phyloP scores from a whole-genome alignment of 2,113 vertebrate species.

The Speoplatyrhinus poulsoni region DNA sequence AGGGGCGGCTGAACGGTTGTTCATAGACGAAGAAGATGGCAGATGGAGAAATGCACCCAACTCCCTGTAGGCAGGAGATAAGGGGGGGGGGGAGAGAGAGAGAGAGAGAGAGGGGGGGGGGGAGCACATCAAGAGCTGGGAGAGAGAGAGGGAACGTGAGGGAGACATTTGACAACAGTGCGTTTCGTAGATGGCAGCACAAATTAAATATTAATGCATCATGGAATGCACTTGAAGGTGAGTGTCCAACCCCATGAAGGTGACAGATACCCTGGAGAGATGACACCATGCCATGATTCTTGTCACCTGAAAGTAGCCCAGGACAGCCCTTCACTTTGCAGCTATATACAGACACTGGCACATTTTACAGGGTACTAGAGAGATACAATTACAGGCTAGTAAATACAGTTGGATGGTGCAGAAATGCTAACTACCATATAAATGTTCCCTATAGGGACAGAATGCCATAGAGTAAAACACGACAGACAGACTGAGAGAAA shows the following conservation, averaged over 20 bases:
- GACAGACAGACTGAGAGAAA: conserved; percentile 1
- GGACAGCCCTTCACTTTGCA: not conserved
- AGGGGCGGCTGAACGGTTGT: not conserved
- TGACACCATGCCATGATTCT: not conserved
- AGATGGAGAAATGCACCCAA: conserved; percentile 7
- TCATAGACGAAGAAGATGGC: not conserved
- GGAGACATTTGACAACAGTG: not conserved
- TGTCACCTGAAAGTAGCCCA: not conserved
- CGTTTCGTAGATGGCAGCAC: too few relatives aligned
- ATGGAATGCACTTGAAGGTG: not conserved
- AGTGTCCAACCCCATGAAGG: not conserved
- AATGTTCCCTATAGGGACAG: not conserved
- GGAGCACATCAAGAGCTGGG: not conserved
- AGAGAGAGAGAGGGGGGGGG: not conserved
- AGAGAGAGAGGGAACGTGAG: not conserved
- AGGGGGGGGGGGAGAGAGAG: not conserved
- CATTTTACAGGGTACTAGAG: not conserved
- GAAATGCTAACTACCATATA: not conserved
- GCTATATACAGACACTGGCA: not conserved
- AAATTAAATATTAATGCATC: not conserved
- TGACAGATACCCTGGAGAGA: conserved; percentile 1
- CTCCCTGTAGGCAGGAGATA: conserved; percentile 8
- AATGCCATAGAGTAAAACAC: conserved; percentile 10
- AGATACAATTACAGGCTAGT: not conserved
- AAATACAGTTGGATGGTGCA: not conserved